Evolutionary conservation across 2,888 invertebrate species (phyloP), one percentile per base, ranked within the genome.

Genomic region (Dicyrtomina minuta): DNA sequence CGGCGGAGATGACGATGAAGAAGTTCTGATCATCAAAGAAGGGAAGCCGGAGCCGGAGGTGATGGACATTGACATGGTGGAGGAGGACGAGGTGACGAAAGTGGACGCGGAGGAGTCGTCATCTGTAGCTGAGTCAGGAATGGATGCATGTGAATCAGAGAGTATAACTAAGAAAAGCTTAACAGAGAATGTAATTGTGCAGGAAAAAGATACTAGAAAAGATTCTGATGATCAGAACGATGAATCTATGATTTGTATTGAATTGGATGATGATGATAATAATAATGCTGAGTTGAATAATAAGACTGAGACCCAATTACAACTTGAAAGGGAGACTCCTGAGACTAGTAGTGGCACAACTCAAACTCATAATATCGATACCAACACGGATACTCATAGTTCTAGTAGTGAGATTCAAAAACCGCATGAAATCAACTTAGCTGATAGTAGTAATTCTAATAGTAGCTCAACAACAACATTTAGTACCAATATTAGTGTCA

Each of bases 11-110:
- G 78, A 76, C 0, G 78, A 77, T 13, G 76, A 77, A 27, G 78
- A 78, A 76, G 77, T 78, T 44, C 69, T 77, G 33, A 77, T 78
- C 46, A 58, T 78, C 41, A 74, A 75, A 66, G 77, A 76, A 70
- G 77, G 77, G 22, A 75, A 74, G 60, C 76, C 76, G 55, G 78
- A 77, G 71, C 71, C 76, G 55, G 73, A 73, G 44, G 87, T 86
- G 6, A 88, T 88, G 67, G 88, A 88, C 44, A 89, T 88, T 74
- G 86, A 87, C 66, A 85, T 83, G n/a, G 86, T 86, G 73, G 85
- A 87, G 0, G 85, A 86, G 69, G 85, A 86, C 79, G 84, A 84
- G 5, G 20, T 33, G 8, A 43, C 15, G 15, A 44, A 26, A 26
- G 12, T 58, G 17, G 27, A 55, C 15, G 43, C 55, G 41, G 39